phyloP scores from a whole-genome alignment of 2,113 vertebrate species.

The Eleginops maclovinus region DNA sequence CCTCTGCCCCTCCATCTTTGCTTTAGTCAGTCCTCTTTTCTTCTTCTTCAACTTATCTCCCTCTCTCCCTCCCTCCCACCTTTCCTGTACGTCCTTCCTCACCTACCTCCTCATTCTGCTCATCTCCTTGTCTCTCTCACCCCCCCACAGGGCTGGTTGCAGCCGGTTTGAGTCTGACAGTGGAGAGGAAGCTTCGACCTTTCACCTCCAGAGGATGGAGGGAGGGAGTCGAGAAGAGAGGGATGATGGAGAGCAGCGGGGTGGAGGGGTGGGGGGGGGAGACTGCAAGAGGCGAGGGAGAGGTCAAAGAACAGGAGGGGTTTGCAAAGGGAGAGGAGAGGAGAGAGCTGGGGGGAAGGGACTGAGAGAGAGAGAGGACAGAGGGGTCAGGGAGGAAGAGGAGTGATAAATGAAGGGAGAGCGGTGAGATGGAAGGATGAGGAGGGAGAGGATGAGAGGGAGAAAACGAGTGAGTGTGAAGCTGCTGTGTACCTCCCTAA shows the following conservation, averaged over 20 bases:
- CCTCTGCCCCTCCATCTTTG: constrained; percentile 27
- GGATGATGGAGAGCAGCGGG: constrained; percentile 66
- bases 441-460: constrained; percentile 60
- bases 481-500: constrained; percentile 82
- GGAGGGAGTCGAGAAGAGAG: constrained; percentile 49
- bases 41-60: constrained; percentile 16
- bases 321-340: constrained; percentile 60
- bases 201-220: constrained; percentile 77
- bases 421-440: constrained; percentile 51
- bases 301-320: constrained; percentile 79
- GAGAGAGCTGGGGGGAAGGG: constrained; percentile 55
- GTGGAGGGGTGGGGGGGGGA: constrained; percentile 41
- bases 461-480: constrained; percentile 73
- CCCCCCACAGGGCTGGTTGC: constrained; percentile 67
- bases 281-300: constrained; percentile 68
- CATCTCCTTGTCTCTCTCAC: constrained; percentile 48
- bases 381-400: constrained; percentile 60
- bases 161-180: constrained; percentile 80
- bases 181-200: constrained; percentile 79
- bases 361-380: constrained; percentile 37
- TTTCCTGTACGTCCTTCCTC: constrained; percentile 47
- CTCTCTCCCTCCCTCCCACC: constrained; percentile 14
- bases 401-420: constrained; percentile 73
- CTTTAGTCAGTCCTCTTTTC: constrained; percentile 29
- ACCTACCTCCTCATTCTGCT: constrained; percentile 61